Conservation (phyloP, 2,888 invertebrate species). For the Eupithecia insigniata region DNA sequence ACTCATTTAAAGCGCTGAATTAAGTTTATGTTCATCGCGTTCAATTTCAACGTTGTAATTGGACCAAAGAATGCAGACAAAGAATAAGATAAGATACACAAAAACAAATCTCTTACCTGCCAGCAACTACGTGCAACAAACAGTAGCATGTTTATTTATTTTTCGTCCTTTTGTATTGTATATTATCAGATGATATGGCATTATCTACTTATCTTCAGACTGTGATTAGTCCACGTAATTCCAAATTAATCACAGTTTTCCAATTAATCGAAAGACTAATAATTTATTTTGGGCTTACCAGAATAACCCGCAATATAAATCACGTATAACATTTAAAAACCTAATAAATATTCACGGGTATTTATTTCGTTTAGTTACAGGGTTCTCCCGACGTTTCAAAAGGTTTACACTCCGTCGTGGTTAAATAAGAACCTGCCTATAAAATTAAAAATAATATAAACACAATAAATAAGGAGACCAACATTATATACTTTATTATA, state of each 20-base stretch:
- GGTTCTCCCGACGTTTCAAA: no score
- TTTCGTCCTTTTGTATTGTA: constrained; percentile 39
- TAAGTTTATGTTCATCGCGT: not conserved
- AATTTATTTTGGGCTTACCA: constrained; percentile 27
- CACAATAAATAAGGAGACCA: constrained; percentile 69
- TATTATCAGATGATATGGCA: constrained; percentile 46
- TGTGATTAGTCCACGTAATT: constrained; percentile 69
- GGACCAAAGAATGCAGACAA: not conserved
- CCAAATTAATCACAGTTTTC: constrained; percentile 22
- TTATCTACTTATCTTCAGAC: constrained; percentile 55
- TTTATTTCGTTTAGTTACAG: no score
- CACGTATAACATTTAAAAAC: no score
- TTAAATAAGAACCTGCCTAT: not conserved
- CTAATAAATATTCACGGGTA: no score
- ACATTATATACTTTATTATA: constrained; percentile 74
- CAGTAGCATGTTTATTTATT: constrained; percentile 44
- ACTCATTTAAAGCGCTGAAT: not conserved
- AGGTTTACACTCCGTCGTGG: no score
- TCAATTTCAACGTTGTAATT: not conserved
- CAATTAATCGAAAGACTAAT: constrained; percentile 7
- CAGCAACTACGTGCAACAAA: constrained; percentile 51
- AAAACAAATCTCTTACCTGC: constrained; percentile 52
- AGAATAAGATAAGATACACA: not conserved
- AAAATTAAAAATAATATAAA: constrained; percentile 8
- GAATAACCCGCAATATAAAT: no score